These are phyloP conservation scores for Noctuana brunneofusca DNA, from an alignment of 2,888 invertebrate species.

Conservation along the genomic window DNA sequence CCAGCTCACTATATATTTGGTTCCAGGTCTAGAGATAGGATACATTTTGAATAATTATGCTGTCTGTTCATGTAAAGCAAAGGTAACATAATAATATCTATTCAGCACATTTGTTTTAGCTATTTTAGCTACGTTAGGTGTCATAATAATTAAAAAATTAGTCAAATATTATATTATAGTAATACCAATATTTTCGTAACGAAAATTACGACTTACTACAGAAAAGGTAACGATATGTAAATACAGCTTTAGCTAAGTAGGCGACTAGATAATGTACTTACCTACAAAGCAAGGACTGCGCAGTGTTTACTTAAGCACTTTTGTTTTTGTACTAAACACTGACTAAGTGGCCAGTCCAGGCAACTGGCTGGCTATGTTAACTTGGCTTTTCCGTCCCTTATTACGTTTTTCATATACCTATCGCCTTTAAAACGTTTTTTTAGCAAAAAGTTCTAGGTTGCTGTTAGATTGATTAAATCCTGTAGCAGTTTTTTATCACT, in stretches of 20 bases:
- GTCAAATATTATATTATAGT: no score
- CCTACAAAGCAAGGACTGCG: constrained; percentile 40
- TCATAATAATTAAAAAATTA: no score
- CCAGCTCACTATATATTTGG: no score
- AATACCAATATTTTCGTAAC: no score
- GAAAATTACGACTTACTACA: no score
- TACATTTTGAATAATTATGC: no score
- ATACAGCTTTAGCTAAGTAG: neutral
- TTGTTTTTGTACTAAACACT: constrained; percentile 70
- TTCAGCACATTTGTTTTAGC: no score
- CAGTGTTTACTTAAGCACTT: constrained; percentile 42
- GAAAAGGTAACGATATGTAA: neutral
- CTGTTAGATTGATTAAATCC: neutral
- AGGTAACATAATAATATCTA: no score
- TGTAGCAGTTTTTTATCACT: neutral
- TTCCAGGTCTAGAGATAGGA: no score
- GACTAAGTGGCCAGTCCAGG: constrained; percentile 56
- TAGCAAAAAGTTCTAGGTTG: neutral
- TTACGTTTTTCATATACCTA: neutral
- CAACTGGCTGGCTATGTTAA: constrained; percentile 47
- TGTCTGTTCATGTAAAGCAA: no score
- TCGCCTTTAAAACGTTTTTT: neutral
- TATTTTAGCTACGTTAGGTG: no score
- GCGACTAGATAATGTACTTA: constrained; percentile 47
- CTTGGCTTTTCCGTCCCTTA: constrained; percentile 1